Conservation (phyloP, 1,140 invertebrate species). For the Lordiphosa stackelbergi region DNA sequence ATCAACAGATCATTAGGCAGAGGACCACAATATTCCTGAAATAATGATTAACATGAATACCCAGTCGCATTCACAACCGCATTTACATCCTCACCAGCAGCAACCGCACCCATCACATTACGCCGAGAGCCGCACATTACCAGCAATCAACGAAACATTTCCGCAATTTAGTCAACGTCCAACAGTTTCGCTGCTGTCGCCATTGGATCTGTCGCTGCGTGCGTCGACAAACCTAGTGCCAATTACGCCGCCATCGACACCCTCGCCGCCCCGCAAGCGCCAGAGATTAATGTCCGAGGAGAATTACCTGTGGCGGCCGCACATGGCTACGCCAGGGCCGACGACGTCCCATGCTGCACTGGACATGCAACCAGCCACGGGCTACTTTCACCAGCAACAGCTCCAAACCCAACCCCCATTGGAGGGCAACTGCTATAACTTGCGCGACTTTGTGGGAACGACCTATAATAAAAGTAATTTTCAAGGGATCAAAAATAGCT, state of each 20-base stretch:
- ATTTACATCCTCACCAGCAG: slow-evolving; percentile 17
- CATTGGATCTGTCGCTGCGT: slow-evolving; percentile 80
- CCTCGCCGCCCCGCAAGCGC: slow-evolving; percentile 79
- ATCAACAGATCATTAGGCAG: background rate
- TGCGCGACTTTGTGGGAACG: slow-evolving; percentile 37
- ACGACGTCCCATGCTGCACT: slow-evolving; percentile 27
- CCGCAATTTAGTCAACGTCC: slow-evolving; percentile 68
- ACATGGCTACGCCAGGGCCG: slow-evolving; percentile 66
- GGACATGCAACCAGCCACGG: slow-evolving; percentile 19
- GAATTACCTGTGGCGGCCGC: slow-evolving; percentile 78
- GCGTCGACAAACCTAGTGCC: slow-evolving; percentile 76
- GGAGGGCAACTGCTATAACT: slow-evolving; percentile 20
- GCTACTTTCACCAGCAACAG: slow-evolving; percentile 36
- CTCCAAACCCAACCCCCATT: slow-evolving; percentile 49
- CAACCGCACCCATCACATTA: slow-evolving; percentile 37
- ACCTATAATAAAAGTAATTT: slow-evolving; percentile 76
- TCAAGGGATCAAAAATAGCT: slow-evolving; percentile 76
- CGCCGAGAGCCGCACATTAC: slow-evolving; percentile 62
- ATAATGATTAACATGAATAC: slow-evolving; percentile 56
- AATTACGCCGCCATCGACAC: slow-evolving; percentile 81
- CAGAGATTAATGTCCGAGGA: slow-evolving; percentile 77
- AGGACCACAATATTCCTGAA: slow-evolving; percentile 9
- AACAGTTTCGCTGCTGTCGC: slow-evolving; percentile 76
- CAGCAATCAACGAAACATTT: slow-evolving; percentile 76
- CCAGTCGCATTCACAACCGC: slow-evolving; percentile 3